These are phyloP conservation scores for Limonius californicus DNA, from an alignment of 1,140 invertebrate species.

Conservation along the genomic window DNA sequence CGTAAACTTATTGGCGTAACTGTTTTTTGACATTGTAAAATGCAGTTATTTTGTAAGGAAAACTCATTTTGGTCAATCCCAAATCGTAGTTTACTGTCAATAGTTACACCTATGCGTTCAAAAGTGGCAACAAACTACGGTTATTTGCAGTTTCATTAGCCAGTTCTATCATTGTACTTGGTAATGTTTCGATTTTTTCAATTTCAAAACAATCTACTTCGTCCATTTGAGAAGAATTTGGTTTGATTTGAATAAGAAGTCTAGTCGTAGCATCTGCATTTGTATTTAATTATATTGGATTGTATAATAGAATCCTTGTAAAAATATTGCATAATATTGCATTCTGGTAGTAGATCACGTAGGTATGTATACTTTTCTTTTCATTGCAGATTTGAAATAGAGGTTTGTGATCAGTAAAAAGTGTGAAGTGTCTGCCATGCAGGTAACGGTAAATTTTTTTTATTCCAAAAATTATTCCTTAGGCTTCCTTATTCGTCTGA, in stretches of 20 bases:
- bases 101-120: not conserved
- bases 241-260: not conserved
- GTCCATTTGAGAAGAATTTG: not conserved
- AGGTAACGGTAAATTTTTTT: conserved; percentile 53
- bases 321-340: conserved; percentile 37
- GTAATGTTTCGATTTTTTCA: conserved; percentile 20
- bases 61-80: conserved; percentile 19
- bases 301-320: conserved; percentile 42
- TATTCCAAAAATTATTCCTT: conserved; percentile 50
- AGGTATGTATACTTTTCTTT: conserved; percentile 36
- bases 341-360: conserved; percentile 39
- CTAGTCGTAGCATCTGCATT: conserved; percentile 11
- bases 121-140: not conserved
- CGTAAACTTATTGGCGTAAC: conserved; percentile 25
- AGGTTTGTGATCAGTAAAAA: conserved; percentile 53
- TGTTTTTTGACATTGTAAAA: conserved; percentile 17
- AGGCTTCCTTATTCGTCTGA: conserved; percentile 54
- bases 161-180: not conserved
- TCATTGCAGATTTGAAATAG: conserved; percentile 47
- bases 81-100: conserved; percentile 7
- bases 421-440: conserved; percentile 47
- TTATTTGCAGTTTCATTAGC: conserved; percentile 2
- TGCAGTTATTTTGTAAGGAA: conserved; percentile 13
- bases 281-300: conserved; percentile 33
- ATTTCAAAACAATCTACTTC: conserved; percentile 4